These are phyloP conservation scores for Argyresthia albistria DNA, from an alignment of 2,888 invertebrate species.

Conservation along the genomic window DNA sequence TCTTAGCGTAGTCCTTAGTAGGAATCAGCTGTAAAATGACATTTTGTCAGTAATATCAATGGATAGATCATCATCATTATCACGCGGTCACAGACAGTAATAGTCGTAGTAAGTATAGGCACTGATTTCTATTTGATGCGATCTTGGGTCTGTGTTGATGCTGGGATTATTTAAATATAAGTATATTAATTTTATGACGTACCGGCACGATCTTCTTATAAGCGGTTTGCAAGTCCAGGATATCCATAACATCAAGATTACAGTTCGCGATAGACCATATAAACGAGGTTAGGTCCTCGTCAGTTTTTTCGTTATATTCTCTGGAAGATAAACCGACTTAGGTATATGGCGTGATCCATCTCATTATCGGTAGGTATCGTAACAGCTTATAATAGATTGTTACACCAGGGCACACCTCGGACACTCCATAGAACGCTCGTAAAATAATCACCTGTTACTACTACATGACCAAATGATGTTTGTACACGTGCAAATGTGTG, in stretches of 20 bases:
- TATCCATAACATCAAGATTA: slow-evolving; percentile 25
- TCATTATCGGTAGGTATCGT: too few relatives aligned
- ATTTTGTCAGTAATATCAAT: background rate
- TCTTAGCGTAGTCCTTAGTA: slow-evolving; percentile 35
- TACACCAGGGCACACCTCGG: too few relatives aligned
- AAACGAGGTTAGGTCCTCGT: slow-evolving; percentile 24
- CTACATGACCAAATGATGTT: too few relatives aligned
- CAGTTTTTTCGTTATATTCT: slow-evolving; percentile 22
- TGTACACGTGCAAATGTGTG: too few relatives aligned
- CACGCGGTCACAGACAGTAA: too few relatives aligned
- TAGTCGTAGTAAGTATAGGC: too few relatives aligned
- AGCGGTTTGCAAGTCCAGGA: slow-evolving; percentile 13
- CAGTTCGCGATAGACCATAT: slow-evolving; percentile 28
- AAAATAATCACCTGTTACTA: too few relatives aligned
- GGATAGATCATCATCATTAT: background rate
- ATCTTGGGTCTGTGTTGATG: background rate
- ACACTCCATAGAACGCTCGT: too few relatives aligned
- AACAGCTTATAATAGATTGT: too few relatives aligned
- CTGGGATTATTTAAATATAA: background rate
- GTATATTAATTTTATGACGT: background rate
- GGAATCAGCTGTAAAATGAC: slow-evolving; percentile 27
- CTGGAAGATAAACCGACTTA: slow-evolving; percentile 17
- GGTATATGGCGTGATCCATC: background rate
- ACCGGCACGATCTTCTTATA: background rate
- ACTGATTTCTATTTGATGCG: background rate